Percentiles rank a stretch among this genome's conserved stretches.
Conservation (phyloP, 1,140 invertebrate genomes). For the Brachionus koreanus region DNA sequence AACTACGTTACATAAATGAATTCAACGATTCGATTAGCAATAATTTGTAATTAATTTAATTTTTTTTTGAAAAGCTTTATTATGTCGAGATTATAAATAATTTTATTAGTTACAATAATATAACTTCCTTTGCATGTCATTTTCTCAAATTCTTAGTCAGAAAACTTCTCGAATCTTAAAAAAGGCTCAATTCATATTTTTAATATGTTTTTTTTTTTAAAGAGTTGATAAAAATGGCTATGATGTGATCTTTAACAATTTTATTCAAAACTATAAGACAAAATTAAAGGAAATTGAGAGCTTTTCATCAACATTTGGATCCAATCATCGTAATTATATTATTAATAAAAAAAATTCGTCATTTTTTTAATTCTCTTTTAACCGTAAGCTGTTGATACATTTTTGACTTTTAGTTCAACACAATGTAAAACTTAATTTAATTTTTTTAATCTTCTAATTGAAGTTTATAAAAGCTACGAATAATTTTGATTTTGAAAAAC, state of each 20-base stretch:
- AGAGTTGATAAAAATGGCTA: conserved; percentile 39
- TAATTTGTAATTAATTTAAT: conserved; percentile 13
- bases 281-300: background rate
- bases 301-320: conserved; percentile 4
- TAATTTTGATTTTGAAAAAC: background rate
- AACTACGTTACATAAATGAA: conserved; percentile 7
- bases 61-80: background rate
- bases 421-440: background rate
- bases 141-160: background rate
- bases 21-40: conserved; percentile 13
- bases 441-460: background rate
- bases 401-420: background rate
- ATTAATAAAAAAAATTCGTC: background rate
- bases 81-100: background rate
- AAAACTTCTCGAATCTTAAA: background rate
- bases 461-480: background rate
- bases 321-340: background rate
- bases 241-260: background rate
- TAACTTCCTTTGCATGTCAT: background rate
- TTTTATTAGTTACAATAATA: background rate
- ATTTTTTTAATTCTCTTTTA: background rate
- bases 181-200: background rate
- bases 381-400: background rate
- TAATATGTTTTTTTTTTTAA: background rate
- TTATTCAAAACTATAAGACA: background rate